Percentiles rank a stretch among this genome's conserved stretches.
phyloP scores from a whole-genome alignment of 2,888 invertebrate genomes.

The Eilema sororculum region DNA sequence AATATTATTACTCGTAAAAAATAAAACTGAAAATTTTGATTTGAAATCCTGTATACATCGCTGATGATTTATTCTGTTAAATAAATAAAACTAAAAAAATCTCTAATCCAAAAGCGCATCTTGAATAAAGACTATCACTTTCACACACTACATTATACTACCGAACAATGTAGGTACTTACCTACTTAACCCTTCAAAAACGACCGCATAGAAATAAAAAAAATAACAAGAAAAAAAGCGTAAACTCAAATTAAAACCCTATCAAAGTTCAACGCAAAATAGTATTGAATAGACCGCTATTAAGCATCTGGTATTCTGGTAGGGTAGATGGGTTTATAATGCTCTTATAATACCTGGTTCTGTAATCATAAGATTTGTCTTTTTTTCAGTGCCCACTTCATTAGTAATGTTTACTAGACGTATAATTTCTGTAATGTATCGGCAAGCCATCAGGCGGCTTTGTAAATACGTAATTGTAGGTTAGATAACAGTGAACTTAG shows the following conservation, averaged over 20 bases:
- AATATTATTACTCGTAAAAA: too few species aligned
- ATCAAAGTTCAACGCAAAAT: slow-evolving; percentile 67
- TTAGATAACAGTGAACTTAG: slow-evolving; percentile 52
- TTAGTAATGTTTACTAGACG: slow-evolving; percentile 72
- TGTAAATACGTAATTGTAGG: slow-evolving; percentile 77
- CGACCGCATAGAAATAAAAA: slow-evolving; percentile 37
- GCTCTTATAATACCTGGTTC: slow-evolving; percentile 77
- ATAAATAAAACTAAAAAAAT: neutral
- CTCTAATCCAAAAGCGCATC: slow-evolving; percentile 2
- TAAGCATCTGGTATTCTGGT: slow-evolving; percentile 76
- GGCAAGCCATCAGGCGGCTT: slow-evolving; percentile 68
- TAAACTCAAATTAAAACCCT: slow-evolving; percentile 65
- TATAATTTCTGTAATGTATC: slow-evolving; percentile 73
- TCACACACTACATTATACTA: slow-evolving; percentile 25
- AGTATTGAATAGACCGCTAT: slow-evolving; percentile 66
- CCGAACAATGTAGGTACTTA: slow-evolving; percentile 22
- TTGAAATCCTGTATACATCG: neutral
- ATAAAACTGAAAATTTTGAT: too few species aligned
- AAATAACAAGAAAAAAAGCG: slow-evolving; percentile 48
- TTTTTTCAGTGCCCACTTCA: slow-evolving; percentile 85
- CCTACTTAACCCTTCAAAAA: slow-evolving; percentile 29
- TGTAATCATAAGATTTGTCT: slow-evolving; percentile 83
- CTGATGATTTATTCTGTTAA: neutral
- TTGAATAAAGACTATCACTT: neutral
- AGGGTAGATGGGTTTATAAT: slow-evolving; percentile 83